These are phyloP conservation scores for Carpatolechia fugitivella DNA, from an alignment of 2,888 invertebrate species.

Conservation along the genomic window DNA sequence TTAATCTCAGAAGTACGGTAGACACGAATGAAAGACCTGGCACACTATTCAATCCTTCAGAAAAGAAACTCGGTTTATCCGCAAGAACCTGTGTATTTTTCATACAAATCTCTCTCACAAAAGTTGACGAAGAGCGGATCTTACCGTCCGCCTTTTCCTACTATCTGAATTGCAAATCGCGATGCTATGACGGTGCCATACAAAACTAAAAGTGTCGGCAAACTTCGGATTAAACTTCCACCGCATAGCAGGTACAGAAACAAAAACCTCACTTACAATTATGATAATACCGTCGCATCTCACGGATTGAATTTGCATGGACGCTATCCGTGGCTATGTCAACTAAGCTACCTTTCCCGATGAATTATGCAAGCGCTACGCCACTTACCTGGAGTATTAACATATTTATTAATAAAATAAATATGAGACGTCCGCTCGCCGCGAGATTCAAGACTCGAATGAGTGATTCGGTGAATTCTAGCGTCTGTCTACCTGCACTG, in stretches of 20 bases:
- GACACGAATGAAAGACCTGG: neutral
- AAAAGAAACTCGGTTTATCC: constrained; percentile 46
- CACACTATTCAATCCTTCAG: constrained; percentile 63
- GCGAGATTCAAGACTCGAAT: constrained; percentile 44
- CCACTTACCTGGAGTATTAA: constrained; percentile 75
- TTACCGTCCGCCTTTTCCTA: constrained; percentile 67
- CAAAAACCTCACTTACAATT: constrained; percentile 78
- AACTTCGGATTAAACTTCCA: constrained; percentile 76
- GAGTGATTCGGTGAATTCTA: constrained; percentile 26
- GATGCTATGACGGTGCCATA: constrained; percentile 70
- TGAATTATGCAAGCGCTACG: constrained; percentile 72
- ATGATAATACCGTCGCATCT: constrained; percentile 76
- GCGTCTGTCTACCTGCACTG: constrained; percentile 34
- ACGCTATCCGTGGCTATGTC: constrained; percentile 74
- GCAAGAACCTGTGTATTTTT: constrained; percentile 63
- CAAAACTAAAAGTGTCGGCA: constrained; percentile 78
- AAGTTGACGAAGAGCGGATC: constrained; percentile 58
- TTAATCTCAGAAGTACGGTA: constrained; percentile 25
- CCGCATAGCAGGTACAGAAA: constrained; percentile 68
- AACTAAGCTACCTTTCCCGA: constrained; percentile 69
- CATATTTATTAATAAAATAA: constrained; percentile 80
- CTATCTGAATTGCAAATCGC: constrained; percentile 77
- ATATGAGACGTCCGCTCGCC: constrained; percentile 64
- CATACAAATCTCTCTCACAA: constrained; percentile 64
- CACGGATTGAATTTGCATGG: constrained; percentile 78